Evolutionary conservation across 1,140 invertebrate genomes (phyloP).

Genomic region (Drosophila ercepeae): DNA sequence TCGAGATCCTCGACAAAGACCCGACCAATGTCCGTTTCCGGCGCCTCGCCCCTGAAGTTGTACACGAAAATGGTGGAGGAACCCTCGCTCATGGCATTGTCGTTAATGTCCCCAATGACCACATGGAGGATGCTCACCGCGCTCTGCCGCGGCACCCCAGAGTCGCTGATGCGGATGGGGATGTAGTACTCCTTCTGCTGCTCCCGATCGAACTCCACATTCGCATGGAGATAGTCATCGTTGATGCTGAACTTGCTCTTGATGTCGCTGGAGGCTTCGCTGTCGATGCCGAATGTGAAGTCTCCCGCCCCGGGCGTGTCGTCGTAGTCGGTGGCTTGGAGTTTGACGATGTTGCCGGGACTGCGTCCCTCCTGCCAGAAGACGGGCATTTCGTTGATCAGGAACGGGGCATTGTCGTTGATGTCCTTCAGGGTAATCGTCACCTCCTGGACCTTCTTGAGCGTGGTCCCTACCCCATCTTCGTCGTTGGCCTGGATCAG

Average conservation of each 20-base stretch:
- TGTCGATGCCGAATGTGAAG: slow-evolving; percentile 90
- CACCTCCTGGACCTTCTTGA: slow-evolving; percentile 88
- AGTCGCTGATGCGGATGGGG: slow-evolving; percentile 94
- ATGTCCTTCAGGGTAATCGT: slow-evolving; percentile 92
- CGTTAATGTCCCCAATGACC: slow-evolving; percentile 95
- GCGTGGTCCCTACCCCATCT: slow-evolving; percentile 87
- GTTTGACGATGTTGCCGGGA: slow-evolving; percentile 87
- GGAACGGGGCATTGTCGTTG: slow-evolving; percentile 94
- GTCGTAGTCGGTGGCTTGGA: slow-evolving; percentile 91
- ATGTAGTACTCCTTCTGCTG: slow-evolving; percentile 93
- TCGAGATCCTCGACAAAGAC: slow-evolving; percentile 96
- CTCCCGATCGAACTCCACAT: slow-evolving; percentile 94
- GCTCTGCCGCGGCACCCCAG: slow-evolving; percentile 88
- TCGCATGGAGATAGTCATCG: slow-evolving; percentile 85
- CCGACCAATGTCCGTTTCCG: slow-evolving; percentile 92
- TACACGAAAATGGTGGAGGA: slow-evolving; percentile 95
- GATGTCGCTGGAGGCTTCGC: slow-evolving; percentile 88
- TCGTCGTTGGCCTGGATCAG: slow-evolving; percentile 93
- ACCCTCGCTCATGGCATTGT: slow-evolving; percentile 93
- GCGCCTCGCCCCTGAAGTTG: slow-evolving; percentile 92
- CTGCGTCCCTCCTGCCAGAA: slow-evolving; percentile 92
- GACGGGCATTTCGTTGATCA: slow-evolving; percentile 91
- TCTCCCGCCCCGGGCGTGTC: slow-evolving; percentile 90
- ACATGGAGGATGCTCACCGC: slow-evolving; percentile 91
- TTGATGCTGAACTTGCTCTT: slow-evolving; percentile 89